Conservation (phyloP, 2,797 vertebrate species). For the Gambusia yucatana region DNA sequence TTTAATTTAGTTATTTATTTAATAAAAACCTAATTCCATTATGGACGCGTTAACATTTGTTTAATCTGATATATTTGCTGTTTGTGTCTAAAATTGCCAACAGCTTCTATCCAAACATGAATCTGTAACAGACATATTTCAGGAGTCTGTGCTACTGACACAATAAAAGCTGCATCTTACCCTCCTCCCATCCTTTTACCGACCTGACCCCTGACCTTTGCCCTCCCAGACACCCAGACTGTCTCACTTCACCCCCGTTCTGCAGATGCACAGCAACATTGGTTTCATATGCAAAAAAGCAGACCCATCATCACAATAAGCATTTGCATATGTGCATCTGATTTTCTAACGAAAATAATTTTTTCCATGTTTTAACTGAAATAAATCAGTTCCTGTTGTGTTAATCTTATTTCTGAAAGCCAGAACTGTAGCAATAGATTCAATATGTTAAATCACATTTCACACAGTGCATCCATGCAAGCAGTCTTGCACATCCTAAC, state of each 20-base stretch:
- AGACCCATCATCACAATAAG: constrained; percentile 8
- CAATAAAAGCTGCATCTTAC: constrained; percentile 32
- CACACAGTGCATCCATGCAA: neutral
- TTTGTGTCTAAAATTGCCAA: neutral
- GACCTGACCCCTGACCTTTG: constrained; percentile 58
- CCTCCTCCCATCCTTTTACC: constrained; percentile 24
- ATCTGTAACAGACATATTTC: neutral
- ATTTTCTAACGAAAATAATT: constrained; percentile 33
- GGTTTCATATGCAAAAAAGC: constrained; percentile 57
- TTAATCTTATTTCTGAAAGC: neutral
- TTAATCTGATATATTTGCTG: neutral
- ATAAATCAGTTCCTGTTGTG: neutral
- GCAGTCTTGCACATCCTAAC: neutral
- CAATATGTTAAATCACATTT: neutral
- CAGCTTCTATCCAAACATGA: neutral
- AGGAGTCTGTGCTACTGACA: constrained; percentile 16
- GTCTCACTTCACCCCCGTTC: constrained; percentile 11
- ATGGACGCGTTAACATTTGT: neutral
- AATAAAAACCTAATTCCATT: neutral
- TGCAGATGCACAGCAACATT: constrained; percentile 50
- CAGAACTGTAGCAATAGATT: neutral
- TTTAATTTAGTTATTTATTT: neutral
- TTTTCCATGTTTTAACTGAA: neutral
- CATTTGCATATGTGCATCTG: constrained; percentile 58
- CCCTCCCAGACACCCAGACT: constrained; percentile 48